Evolutionary conservation across 92 coral and sea anemone species (phyloP), one percentile per base, ranked within the genome.

Genomic region (Zoanthus gigantus): DNA sequence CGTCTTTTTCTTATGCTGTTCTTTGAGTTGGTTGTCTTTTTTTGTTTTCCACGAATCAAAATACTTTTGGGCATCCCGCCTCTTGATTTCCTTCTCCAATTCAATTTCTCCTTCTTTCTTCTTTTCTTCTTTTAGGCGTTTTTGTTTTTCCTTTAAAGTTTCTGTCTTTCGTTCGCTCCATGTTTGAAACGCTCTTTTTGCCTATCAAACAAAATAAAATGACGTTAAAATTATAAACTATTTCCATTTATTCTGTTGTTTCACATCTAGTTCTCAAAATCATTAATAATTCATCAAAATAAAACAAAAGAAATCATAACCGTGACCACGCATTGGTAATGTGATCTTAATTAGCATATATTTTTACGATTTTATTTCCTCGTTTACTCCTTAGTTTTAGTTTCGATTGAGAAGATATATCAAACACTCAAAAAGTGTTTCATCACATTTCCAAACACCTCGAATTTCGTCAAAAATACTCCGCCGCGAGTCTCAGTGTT

Each of bases 31-130:
- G 37, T 79, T 92, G 67, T 95, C 96, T 78, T 95, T 95, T 79
- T 87, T 91, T 52, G 87, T 61, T 34, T 93, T 95, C 98, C 98
- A 95, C 0, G 96, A 89, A 30, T 93, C 94, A 82, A 95, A 95
- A 67, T 84, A 93, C 76, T 95, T 95, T 69, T 87, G 83, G 13
- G 94, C 93, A 71, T 95, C 98, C 77, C 92, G 90, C 67, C 83
- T 85, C 76, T 83, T 93, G 31, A 93, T 37, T 58, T 89, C 86
- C 75, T 84, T 91, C 78, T 95, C 98, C 37, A 90, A 93, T 23
- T 93, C 94, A 46, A 89, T 91, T 14, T 95, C 96, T 31, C 87
- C 89, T 74, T 95, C 93, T 63, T 93, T 90, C 54, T 93, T 89
- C 89, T 84, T 88, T 54, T 79, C 57, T 60, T 87, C 89, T 65